Percentiles rank a stretch among this genome's conserved stretches.
phyloP scores from a whole-genome alignment of 2,797 vertebrate species.

The Gephyroberyx darwinii region DNA sequence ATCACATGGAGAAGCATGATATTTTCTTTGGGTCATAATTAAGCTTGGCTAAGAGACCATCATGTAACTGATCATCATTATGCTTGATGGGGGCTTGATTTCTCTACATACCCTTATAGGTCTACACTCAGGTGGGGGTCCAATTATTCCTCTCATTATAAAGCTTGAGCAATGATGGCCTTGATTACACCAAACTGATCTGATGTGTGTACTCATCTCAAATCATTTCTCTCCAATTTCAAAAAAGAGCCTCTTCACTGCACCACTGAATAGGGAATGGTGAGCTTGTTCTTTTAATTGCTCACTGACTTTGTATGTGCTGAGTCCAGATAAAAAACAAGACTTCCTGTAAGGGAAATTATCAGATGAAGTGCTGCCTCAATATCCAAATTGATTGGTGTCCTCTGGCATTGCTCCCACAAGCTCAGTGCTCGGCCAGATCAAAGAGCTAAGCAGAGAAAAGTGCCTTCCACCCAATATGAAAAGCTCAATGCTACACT shows the following conservation, averaged over 20 bases:
- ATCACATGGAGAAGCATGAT: constrained; percentile 16
- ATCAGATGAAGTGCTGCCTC: constrained; percentile 56
- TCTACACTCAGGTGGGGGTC: constrained; percentile 47
- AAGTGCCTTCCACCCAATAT: not conserved
- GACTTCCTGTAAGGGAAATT: constrained; percentile 52
- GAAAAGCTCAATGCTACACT: constrained; percentile 1
- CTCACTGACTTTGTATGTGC: constrained; percentile 47
- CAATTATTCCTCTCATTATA: constrained; percentile 32
- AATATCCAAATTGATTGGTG: constrained; percentile 52
- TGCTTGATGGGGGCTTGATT: constrained; percentile 35
- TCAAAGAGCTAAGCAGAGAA: constrained; percentile 12
- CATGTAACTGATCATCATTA: constrained; percentile 52
- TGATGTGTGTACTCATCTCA: constrained; percentile 47
- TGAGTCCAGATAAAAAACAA: constrained; percentile 45
- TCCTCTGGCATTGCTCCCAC: constrained; percentile 34
- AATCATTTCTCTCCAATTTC: constrained; percentile 49
- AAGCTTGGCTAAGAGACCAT: constrained; percentile 37
- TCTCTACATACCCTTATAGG: constrained; percentile 52
- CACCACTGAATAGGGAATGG: constrained; percentile 28
- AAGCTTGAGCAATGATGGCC: constrained; percentile 38
- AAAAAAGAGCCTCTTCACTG: constrained; percentile 46
- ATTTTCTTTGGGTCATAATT: constrained; percentile 46
- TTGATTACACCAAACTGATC: constrained; percentile 53
- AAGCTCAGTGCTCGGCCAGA: constrained; percentile 16
- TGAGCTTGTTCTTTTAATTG: constrained; percentile 55